phyloP scores from a whole-genome alignment of 1,140 invertebrate genomes.

The Drosophila nikananu region DNA sequence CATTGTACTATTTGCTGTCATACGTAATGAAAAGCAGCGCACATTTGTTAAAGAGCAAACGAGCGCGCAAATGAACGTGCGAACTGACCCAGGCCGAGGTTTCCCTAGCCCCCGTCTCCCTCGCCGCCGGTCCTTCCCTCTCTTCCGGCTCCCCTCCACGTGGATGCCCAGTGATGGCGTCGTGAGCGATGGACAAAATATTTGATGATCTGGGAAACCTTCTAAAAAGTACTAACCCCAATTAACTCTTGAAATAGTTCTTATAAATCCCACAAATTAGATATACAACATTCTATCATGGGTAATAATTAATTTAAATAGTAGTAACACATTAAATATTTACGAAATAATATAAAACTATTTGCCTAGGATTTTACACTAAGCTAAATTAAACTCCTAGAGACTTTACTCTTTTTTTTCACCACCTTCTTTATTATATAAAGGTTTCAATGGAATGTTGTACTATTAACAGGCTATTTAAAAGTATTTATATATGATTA shows the following conservation, averaged over 20 bases:
- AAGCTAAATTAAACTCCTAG: no score
- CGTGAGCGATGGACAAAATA: neutral
- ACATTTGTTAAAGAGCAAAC: conserved; percentile 81
- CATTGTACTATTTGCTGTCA: conserved; percentile 81
- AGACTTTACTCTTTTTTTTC: no score
- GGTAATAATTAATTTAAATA: no score
- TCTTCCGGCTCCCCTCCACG: neutral
- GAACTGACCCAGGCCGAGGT: conserved; percentile 68
- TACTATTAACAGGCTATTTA: no score
- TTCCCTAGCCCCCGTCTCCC: conserved; percentile 15
- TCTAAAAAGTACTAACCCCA: no score
- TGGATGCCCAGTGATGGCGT: conserved; percentile 10
- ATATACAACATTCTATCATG: no score
- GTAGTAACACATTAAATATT: no score
- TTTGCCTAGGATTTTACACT: no score
- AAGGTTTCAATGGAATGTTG: no score
- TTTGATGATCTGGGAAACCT: neutral
- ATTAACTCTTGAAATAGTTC: neutral
- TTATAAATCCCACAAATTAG: neutral
- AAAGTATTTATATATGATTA: no score
- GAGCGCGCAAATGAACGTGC: conserved; percentile 76
- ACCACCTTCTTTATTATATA: no score
- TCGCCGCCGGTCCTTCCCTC: neutral
- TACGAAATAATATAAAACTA: no score
- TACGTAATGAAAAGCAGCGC: conserved; percentile 78